Base-by-base conservation (phyloP, 1,140 invertebrate genomes). In the Papilio glaucus region DNA sequence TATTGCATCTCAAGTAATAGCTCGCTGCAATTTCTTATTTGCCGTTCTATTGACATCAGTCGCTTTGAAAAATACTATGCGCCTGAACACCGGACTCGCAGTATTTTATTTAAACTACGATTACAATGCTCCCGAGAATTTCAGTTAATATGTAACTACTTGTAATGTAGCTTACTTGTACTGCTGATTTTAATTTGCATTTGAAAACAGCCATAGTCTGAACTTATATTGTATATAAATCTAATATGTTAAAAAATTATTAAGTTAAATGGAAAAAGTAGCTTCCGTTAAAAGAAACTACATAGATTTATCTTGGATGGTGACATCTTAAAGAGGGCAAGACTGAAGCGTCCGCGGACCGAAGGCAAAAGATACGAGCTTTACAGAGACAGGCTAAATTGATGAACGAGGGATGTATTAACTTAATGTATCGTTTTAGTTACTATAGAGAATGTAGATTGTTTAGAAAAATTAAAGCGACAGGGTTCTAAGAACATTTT, bases 361-460 rank as follows among this genome's bases (percentile, higher is more conserved):
- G 61, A 53, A 53, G 49, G 9, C 49, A 18, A 53, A 18, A 53
- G 18, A 53, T 53, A 18, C 21, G 8, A 24, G 49, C 49, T 53
- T 63, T 63, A n/a, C 37, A 63, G 57, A 24, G 29, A 63, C 29
- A 63, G 61, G 39, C 2, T 38, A 39, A 63, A 63, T 63, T 63
- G 61, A 63, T 63, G 33, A 63, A 63, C 37, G 61, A 63, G 61
- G 61, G 15, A 18, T 37, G 9, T 37, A 63, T 13, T 63, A 63
- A 63, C 9, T 53, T 53, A 53, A 53, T 53, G 18, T 53, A 53
- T 53, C 49, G 49, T 53, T 53, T 53, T 26, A 53, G 18, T 53
- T 45, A 15, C n/a, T 45, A 15, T 2, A 33, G 29, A 15, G 4
- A 15, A 45, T 45, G 7, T 45, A 15, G 42, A 45, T 15, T n/a